Evolutionary conservation across 2,888 invertebrate genomes (phyloP).

Genomic region (Pyrgus malvae): DNA sequence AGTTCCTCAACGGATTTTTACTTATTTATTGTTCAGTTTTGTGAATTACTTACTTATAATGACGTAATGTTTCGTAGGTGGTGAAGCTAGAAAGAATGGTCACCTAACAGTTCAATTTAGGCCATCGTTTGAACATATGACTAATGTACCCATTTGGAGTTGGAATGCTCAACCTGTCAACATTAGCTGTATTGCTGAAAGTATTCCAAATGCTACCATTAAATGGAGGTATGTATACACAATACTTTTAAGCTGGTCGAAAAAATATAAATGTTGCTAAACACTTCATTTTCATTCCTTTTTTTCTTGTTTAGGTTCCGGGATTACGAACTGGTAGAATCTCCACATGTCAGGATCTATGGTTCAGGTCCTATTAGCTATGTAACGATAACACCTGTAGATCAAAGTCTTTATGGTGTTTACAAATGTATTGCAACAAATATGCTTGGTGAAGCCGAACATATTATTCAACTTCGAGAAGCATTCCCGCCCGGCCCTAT

Average conservation of each 20-base stretch:
- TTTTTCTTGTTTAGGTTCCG: slow-evolving; percentile 65
- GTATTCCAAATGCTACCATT: slow-evolving; percentile 95
- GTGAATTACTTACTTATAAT: not conserved
- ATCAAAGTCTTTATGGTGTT: slow-evolving; percentile 84
- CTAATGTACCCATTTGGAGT: slow-evolving; percentile 89
- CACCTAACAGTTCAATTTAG: slow-evolving; percentile 92
- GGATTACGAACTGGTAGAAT: slow-evolving; percentile 78
- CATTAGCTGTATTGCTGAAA: slow-evolving; percentile 93
- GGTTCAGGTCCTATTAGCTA: slow-evolving; percentile 88
- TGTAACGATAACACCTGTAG: slow-evolving; percentile 86
- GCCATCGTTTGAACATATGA: slow-evolving; percentile 88
- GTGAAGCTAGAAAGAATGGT: slow-evolving; percentile 88
- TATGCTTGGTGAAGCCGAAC: slow-evolving; percentile 85
- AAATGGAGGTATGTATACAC: slow-evolving; percentile 85
- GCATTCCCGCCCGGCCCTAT: slow-evolving; percentile 87
- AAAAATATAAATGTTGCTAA: no score
- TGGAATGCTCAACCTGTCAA: slow-evolving; percentile 92
- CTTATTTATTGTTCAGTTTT: no score
- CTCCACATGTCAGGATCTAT: slow-evolving; percentile 81
- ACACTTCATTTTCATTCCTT: no score
- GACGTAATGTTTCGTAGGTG: slow-evolving; percentile 64
- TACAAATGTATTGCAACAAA: slow-evolving; percentile 93
- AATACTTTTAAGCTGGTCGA: no score
- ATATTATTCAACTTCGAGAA: slow-evolving; percentile 87
- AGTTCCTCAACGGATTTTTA: no score